Conservation (phyloP, 2,797 vertebrate species). For the Parauchenoglanis ngamensis region DNA sequence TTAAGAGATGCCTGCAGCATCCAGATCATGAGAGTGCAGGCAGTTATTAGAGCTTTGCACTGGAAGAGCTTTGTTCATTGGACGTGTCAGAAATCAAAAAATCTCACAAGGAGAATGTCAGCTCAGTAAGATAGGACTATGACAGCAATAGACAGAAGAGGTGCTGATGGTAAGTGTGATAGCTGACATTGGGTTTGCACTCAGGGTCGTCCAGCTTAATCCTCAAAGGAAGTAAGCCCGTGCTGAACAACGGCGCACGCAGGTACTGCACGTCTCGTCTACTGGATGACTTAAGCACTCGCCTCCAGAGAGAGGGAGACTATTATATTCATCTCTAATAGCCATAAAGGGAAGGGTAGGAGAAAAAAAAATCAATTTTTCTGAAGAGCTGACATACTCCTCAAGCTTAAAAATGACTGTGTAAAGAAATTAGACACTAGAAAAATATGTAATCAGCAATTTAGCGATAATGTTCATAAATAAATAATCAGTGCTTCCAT, state of each 20-base stretch:
- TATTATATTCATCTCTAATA: constrained; percentile 53
- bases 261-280: constrained; percentile 40
- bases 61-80: constrained; percentile 4
- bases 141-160: constrained; percentile 27
- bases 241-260: constrained; percentile 30
- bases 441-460: constrained; percentile 62
- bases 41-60: constrained; percentile 37
- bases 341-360: constrained; percentile 39
- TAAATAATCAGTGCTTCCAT: constrained; percentile 60
- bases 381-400: constrained; percentile 44
- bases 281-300: constrained; percentile 40
- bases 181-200: constrained; percentile 23
- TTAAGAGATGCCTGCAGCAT: not conserved
- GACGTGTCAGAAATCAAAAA: constrained; percentile 24
- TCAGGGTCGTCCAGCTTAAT: constrained; percentile 28
- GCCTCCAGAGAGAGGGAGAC: constrained; percentile 45
- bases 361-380: constrained; percentile 42
- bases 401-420: constrained; percentile 55
- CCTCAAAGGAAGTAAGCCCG: constrained; percentile 34
- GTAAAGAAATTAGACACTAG: constrained; percentile 59
- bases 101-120: constrained; percentile 20
- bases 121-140: constrained; percentile 5
- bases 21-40: constrained; percentile 23
- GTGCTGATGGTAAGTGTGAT: constrained; percentile 30
- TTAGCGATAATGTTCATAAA: constrained; percentile 60